phyloP scores from a whole-genome alignment of 2,888 invertebrate genomes.

The Spodoptera picta region DNA sequence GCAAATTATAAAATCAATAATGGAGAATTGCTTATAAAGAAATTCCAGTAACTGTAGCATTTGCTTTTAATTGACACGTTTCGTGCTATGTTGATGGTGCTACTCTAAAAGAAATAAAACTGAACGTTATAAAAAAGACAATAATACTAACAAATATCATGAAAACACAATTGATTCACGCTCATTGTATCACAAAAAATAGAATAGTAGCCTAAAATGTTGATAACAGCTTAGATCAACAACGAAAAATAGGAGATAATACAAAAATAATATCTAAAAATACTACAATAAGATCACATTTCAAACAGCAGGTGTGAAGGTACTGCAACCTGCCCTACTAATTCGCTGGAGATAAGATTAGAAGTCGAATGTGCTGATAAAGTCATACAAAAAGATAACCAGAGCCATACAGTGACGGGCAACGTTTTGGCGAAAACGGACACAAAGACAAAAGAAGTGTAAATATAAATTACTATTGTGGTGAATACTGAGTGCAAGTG shows the following conservation, averaged over 20 bases:
- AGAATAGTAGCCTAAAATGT: slow-evolving; percentile 55
- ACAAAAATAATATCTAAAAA: slow-evolving; percentile 9
- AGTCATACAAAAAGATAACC: slow-evolving; percentile 73
- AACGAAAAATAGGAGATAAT: slow-evolving; percentile 27
- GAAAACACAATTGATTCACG: slow-evolving; percentile 25
- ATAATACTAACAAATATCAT: too few species aligned
- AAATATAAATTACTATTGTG: slow-evolving; percentile 49
- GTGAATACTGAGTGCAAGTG: slow-evolving; percentile 61
- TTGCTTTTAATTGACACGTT: slow-evolving; percentile 2
- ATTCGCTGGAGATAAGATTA: slow-evolving; percentile 85
- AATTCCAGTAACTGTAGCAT: slow-evolving; percentile 1
- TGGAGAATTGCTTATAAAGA: background rate
- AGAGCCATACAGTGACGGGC: slow-evolving; percentile 77
- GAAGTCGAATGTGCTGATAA: slow-evolving; percentile 75
- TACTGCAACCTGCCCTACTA: slow-evolving; percentile 81
- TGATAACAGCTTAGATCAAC: slow-evolving; percentile 48
- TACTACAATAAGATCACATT: slow-evolving; percentile 11
- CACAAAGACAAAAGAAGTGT: slow-evolving; percentile 72
- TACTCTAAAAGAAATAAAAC: background rate
- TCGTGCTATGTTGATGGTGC: background rate
- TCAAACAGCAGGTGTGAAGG: slow-evolving; percentile 36
- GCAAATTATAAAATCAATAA: slow-evolving; percentile 18
- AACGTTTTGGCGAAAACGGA: slow-evolving; percentile 72
- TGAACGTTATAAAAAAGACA: too few species aligned
- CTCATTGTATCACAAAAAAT: slow-evolving; percentile 42